A percentile compares a stretch with the other conserved stretches of the same genome.
These are phyloP conservation scores for Nerophis ophidion DNA, from an alignment of 2,113 vertebrate species.

Conservation along the genomic window DNA sequence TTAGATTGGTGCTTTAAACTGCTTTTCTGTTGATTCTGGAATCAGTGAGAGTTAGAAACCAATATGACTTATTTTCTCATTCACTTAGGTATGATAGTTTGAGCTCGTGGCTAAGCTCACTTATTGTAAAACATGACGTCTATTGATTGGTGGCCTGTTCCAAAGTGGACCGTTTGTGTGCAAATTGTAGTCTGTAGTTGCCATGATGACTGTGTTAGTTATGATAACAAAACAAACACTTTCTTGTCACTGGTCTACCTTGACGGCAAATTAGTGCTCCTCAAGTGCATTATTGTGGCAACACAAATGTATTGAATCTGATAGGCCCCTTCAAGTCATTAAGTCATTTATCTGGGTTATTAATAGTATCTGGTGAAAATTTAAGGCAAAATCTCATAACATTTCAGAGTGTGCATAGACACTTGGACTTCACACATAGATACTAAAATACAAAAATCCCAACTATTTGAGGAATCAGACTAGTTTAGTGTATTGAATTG, in stretches of 20 bases:
- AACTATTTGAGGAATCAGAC: too few species aligned
- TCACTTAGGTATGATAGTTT: too few species aligned
- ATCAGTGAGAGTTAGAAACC: neutral
- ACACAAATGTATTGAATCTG: slow-evolving; percentile 45
- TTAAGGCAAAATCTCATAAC: slow-evolving; percentile 23
- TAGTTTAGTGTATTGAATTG: too few species aligned
- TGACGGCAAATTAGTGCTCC: slow-evolving; percentile 68
- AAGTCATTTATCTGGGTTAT: slow-evolving; percentile 52
- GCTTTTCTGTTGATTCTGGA: too few species aligned
- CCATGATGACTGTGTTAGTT: slow-evolving; percentile 49
- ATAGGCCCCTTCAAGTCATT: slow-evolving; percentile 54
- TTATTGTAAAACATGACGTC: slow-evolving; percentile 16
- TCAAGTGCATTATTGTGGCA: slow-evolving; percentile 38
- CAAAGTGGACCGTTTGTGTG: slow-evolving; percentile 28
- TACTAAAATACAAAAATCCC: too few species aligned
- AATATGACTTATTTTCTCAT: neutral
- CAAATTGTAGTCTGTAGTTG: slow-evolving; percentile 33
- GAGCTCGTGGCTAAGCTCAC: neutral
- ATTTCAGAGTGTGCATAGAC: slow-evolving; percentile 12
- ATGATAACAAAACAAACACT: slow-evolving; percentile 65
- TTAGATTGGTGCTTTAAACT: neutral
- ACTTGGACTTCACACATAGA: too few species aligned
- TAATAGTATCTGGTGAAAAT: slow-evolving; percentile 41
- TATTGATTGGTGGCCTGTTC: slow-evolving; percentile 47
- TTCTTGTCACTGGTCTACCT: slow-evolving; percentile 55